phyloP scores from a whole-genome alignment of 2,888 invertebrate species.

The Beris morrisii region DNA sequence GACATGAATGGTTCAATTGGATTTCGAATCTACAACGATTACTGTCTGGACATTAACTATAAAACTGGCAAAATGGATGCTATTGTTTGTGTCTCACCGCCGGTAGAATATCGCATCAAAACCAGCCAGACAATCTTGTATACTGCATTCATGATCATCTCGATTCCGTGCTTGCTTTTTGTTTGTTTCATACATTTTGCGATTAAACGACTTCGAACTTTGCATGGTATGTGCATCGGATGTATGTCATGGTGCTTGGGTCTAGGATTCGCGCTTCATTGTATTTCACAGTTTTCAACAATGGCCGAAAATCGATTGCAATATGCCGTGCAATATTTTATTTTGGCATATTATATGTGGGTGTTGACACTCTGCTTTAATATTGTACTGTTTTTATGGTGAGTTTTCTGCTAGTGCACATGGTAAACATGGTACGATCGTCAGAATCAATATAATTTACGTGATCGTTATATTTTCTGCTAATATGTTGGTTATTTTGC shows the following conservation, averaged over 20 bases:
- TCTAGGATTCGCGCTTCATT: conserved; percentile 50
- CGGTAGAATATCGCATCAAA: conserved; percentile 48
- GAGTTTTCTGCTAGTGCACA: conserved; percentile 36
- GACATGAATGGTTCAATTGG: conserved; percentile 49
- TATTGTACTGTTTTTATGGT: conserved; percentile 52
- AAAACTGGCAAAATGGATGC: conserved; percentile 48
- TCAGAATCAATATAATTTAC: neutral
- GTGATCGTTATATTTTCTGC: neutral
- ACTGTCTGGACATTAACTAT: conserved; percentile 52
- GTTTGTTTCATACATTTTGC: conserved; percentile 50
- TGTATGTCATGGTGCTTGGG: conserved; percentile 51
- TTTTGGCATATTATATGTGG: conserved; percentile 54
- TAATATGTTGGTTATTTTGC: too few species aligned
- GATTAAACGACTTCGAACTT: conserved; percentile 47
- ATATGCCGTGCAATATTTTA: conserved; percentile 53
- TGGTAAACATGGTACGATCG: neutral
- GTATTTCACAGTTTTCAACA: conserved; percentile 48
- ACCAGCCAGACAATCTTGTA: conserved; percentile 47
- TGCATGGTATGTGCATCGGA: conserved; percentile 53
- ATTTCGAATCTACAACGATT: conserved; percentile 48
- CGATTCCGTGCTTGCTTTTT: conserved; percentile 50
- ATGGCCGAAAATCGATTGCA: conserved; percentile 47
- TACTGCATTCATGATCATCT: conserved; percentile 51
- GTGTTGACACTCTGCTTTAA: conserved; percentile 51
- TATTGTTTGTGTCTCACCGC: conserved; percentile 51